A percentile compares a stretch with the other conserved stretches of the same genome.
phyloP scores from a whole-genome alignment of 2,888 invertebrate genomes.

The Hetaerina titia region DNA sequence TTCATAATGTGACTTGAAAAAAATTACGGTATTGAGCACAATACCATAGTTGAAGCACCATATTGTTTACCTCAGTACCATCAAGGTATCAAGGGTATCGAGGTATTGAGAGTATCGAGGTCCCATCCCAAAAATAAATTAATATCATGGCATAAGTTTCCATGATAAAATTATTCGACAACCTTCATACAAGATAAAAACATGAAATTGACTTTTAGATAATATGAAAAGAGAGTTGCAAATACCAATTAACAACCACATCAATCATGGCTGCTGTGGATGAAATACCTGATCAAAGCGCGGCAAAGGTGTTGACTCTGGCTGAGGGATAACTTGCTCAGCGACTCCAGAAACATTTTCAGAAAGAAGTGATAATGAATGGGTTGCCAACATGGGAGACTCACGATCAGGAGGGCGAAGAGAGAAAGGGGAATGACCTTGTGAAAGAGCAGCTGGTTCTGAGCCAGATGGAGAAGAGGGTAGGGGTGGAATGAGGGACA shows the following conservation, averaged over 20 bases:
- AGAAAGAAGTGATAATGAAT: constrained; percentile 42
- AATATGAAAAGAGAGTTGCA: not conserved
- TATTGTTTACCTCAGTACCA: not conserved
- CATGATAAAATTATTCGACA: not conserved
- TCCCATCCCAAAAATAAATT: constrained; percentile 8
- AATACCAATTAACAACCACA: not conserved
- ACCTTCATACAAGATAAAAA: not conserved
- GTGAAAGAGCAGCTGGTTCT: constrained; percentile 21
- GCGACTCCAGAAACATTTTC: constrained; percentile 47
- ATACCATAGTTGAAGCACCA: constrained; percentile 5
- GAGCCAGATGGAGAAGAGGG: constrained; percentile 59
- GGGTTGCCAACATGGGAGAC: constrained; percentile 68
- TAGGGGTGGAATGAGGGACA: constrained; percentile 38
- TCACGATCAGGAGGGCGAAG: constrained; percentile 55
- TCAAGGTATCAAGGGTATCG: not conserved
- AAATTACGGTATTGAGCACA: not conserved
- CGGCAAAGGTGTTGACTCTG: constrained; percentile 77
- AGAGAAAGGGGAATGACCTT: constrained; percentile 48
- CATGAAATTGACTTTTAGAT: not conserved
- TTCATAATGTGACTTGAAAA: not conserved
- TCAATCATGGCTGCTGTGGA: constrained; percentile 73
- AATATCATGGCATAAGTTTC: not conserved
- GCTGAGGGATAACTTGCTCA: constrained; percentile 72
- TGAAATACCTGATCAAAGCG: constrained; percentile 79
- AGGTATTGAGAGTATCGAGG: not conserved